Percentiles rank a stretch among this genome's conserved stretches.
Evolutionary conservation across 2,797 vertebrate species (phyloP).

Genomic region (Liparis tanakae): DNA sequence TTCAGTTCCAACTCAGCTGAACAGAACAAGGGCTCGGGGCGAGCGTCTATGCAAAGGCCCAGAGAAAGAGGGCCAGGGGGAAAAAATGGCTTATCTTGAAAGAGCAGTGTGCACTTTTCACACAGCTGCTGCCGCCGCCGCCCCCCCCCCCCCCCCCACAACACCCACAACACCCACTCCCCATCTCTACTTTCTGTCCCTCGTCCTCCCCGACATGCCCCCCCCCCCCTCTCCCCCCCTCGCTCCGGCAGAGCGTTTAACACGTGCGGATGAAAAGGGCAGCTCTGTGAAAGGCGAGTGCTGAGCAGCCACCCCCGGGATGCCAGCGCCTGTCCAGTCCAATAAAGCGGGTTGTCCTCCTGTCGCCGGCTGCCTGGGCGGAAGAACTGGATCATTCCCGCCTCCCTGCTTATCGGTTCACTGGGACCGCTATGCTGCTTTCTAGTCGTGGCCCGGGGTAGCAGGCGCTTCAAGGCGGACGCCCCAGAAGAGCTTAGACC

Average conservation of each 20-base stretch:
- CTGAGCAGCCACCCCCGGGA: conserved; percentile 82
- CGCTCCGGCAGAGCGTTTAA: conserved; percentile 81
- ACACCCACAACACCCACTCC: conserved; percentile 31
- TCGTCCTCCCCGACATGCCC: conserved; percentile 53
- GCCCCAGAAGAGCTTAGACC: conserved; percentile 40
- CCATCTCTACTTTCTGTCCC: conserved; percentile 65
- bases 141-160: conserved; percentile 54
- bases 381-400: conserved; percentile 69
- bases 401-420: conserved; percentile 51
- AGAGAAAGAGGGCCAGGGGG: conserved; percentile 60
- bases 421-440: conserved; percentile 41
- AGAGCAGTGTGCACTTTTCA: conserved; percentile 82
- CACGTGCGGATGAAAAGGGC: conserved; percentile 86
- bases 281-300: conserved; percentile 84
- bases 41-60: conserved; percentile 64
- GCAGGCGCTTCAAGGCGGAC: conserved; percentile 27
- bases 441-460: conserved; percentile 39
- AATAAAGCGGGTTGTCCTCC: conserved; percentile 86
- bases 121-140: conserved; percentile 84
- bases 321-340: conserved; percentile 88
- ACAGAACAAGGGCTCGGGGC: conserved; percentile 76
- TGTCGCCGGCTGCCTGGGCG: conserved; percentile 63
- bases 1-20: conserved; percentile 72
- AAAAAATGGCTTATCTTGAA: conserved; percentile 82
- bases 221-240: conserved; percentile 67